These are phyloP conservation scores for Aythya fuligula DNA, from an alignment of 2,797 vertebrate genomes.

Conservation along the genomic window DNA sequence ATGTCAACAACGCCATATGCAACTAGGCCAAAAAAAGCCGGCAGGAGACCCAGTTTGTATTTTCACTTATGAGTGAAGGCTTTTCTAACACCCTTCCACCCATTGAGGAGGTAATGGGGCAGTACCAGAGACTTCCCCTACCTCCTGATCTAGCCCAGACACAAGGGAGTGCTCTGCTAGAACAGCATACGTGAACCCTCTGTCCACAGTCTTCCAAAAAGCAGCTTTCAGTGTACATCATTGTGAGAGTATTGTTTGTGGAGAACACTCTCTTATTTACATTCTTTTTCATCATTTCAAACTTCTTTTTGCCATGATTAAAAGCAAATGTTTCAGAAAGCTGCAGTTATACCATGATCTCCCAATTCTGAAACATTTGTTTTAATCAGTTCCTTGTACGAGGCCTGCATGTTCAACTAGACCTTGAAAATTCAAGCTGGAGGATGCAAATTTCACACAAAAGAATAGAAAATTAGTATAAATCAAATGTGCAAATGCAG, in stretches of 20 bases:
- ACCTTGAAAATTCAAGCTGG: not conserved
- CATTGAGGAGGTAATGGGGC: not conserved
- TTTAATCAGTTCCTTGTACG: not conserved
- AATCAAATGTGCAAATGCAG: not conserved
- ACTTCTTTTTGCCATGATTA: not conserved
- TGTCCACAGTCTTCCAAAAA: accelerated
- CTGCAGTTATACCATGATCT: not conserved
- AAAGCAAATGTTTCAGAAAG: not conserved
- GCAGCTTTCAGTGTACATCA: not conserved
- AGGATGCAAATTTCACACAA: not conserved
- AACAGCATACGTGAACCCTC: not conserved
- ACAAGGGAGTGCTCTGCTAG: not conserved
- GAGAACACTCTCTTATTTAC: not conserved
- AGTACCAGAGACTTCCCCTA: not conserved
- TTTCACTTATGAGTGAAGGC: not conserved
- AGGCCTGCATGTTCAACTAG: not conserved
- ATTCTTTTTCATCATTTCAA: not conserved
- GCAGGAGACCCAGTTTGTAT: not conserved
- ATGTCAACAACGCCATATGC: not conserved
- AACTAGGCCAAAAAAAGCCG: not conserved
- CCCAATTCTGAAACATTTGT: not conserved
- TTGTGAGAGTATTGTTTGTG: not conserved
- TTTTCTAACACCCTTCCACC: not conserved
- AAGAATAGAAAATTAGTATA: not conserved
- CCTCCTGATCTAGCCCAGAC: not conserved